A percentile compares a stretch with the other conserved stretches of the same genome.
Evolutionary conservation across 1,140 invertebrate species (phyloP).

Genomic region (Drosophila simulans): DNA sequence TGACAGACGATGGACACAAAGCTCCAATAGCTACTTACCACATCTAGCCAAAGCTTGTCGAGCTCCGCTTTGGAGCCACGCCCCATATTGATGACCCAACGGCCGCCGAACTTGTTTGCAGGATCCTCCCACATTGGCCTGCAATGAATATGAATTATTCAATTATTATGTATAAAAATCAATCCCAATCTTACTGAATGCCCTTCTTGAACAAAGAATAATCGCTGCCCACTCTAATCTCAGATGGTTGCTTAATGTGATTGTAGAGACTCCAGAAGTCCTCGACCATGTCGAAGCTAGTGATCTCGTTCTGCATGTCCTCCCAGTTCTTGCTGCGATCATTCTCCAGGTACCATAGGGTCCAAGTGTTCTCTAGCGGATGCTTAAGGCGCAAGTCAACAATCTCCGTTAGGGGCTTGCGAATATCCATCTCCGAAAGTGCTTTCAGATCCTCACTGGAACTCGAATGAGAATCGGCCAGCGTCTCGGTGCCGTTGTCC

Average conservation of each 20-base stretch:
- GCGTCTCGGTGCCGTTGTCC: constrained; percentile 41
- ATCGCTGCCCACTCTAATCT: constrained; percentile 95
- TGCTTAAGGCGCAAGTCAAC: constrained; percentile 88
- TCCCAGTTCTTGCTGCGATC: constrained; percentile 96
- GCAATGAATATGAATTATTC: background rate
- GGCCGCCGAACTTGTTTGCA: constrained; percentile 93
- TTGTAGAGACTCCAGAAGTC: constrained; percentile 95
- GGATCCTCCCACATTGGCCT: constrained; percentile 99
- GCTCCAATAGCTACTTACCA: constrained; percentile 88
- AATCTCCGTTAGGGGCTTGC: constrained; percentile 6
- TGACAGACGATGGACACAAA: constrained; percentile 32
- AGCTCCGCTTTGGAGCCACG: constrained; percentile 93
- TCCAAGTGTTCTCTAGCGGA: constrained; percentile 98
- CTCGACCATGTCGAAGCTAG: constrained; percentile 97
- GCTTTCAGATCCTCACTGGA: constrained; percentile 32
- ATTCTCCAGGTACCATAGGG: constrained; percentile 98
- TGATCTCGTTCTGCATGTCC: constrained; percentile 92
- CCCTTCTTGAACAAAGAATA: constrained; percentile 99
- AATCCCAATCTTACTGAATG: constrained; percentile 86
- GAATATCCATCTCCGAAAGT: constrained; percentile 1
- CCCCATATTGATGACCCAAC: constrained; percentile 97
- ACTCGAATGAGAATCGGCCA: constrained; percentile 34
- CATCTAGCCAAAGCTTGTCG: constrained; percentile 97
- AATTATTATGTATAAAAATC: background rate
- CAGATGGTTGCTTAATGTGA: constrained; percentile 97